These are phyloP conservation scores for Phrynocephalus guinanensis DNA, from an alignment of 2,797 vertebrate species.

Conservation along the genomic window DNA sequence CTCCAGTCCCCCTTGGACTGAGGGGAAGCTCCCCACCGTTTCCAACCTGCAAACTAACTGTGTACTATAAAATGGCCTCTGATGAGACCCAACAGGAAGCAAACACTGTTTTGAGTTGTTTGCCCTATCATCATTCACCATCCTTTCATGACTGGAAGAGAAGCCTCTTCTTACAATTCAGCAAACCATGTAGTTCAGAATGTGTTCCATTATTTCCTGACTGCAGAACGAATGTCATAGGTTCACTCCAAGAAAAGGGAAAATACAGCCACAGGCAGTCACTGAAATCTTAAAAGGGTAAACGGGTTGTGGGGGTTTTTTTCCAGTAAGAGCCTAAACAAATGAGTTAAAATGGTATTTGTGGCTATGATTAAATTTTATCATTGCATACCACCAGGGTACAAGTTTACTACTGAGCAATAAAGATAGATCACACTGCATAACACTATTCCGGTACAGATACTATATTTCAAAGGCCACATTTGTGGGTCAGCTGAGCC, in stretches of 20 bases:
- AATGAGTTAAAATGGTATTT: conserved; percentile 1
- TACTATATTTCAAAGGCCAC: background rate
- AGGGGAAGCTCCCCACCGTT: too few relatives aligned
- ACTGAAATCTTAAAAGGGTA: background rate
- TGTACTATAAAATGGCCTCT: too few relatives aligned
- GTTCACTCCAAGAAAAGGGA: background rate
- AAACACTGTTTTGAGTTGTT: too few relatives aligned
- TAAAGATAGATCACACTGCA: background rate
- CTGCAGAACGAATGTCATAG: background rate
- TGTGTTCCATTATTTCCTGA: background rate
- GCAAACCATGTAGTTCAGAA: too few relatives aligned
- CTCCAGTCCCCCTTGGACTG: too few relatives aligned
- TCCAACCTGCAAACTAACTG: too few relatives aligned
- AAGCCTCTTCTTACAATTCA: too few relatives aligned
- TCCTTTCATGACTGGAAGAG: too few relatives aligned
- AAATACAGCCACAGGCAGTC: background rate
- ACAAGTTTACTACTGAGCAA: background rate
- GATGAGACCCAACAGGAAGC: too few relatives aligned
- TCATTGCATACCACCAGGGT: background rate
- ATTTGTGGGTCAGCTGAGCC: background rate
- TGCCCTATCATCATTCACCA: too few relatives aligned
- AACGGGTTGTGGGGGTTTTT: background rate
- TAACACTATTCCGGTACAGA: background rate
- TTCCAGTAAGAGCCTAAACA: background rate
- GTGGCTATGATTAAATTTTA: conserved; percentile 1